Conservation (phyloP, 2,797 vertebrate species). For the Pyrocephalus nanus region DNA sequence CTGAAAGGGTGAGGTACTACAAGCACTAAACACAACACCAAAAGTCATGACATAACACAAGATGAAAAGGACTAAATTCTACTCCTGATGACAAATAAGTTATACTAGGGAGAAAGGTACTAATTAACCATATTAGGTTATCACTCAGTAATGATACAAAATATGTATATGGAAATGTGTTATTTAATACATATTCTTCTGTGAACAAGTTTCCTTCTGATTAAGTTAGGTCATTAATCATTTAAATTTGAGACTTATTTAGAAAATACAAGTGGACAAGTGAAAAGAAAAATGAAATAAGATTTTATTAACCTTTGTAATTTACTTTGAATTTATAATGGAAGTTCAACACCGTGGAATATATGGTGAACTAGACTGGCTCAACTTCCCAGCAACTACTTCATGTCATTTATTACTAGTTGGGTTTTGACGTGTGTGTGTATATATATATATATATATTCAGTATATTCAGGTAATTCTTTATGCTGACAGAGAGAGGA, state of each 20-base stretch:
- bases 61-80: not conserved
- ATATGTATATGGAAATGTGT: not conserved
- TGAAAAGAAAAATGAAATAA: not conserved
- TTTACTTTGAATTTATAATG: not conserved
- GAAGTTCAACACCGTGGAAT: not conserved
- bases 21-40: not conserved
- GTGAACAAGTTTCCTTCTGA: not conserved
- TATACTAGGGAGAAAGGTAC: not conserved
- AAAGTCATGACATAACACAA: not conserved
- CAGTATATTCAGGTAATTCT: not conserved
- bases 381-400: not conserved
- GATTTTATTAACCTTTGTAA: not conserved
- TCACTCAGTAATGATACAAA: conserved; percentile 38
- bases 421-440: not conserved
- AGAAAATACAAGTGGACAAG: conserved; percentile 27
- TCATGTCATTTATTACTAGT: not conserved
- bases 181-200: not conserved
- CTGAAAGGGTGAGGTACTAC: not conserved
- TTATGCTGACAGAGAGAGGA: not conserved
- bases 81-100: not conserved
- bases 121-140: conserved; percentile 40
- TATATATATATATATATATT: not conserved
- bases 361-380: not conserved
- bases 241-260: conserved; percentile 11
- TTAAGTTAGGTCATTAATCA: conserved; percentile 33